These are phyloP conservation scores for Salvelinus namaycush DNA, from an alignment of 2,113 vertebrate species.

Conservation along the genomic window DNA sequence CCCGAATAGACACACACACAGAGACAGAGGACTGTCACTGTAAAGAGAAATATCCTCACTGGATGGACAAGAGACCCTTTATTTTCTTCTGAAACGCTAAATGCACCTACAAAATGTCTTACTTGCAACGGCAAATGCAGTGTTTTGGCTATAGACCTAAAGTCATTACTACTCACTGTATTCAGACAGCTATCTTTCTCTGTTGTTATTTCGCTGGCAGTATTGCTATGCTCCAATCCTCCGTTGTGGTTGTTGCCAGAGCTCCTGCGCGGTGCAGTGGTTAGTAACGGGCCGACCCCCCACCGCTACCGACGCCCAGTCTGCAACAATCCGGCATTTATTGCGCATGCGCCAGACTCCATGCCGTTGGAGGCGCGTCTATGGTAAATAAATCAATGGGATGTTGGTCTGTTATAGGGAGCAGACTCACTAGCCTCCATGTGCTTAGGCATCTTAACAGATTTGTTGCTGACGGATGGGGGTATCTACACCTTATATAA, in stretches of 20 bases:
- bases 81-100: not conserved
- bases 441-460: not conserved
- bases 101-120: not conserved
- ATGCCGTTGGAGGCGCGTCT: conserved; percentile 53
- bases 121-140: not conserved
- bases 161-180: conserved; percentile 60
- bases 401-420: conserved; percentile 43
- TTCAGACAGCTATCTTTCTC: conserved; percentile 31
- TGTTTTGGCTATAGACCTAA: not conserved
- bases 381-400: conserved; percentile 58
- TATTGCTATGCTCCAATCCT: conserved; percentile 45
- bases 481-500: too few species aligned
- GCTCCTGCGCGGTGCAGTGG: conserved; percentile 59
- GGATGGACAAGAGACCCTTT: conserved; percentile 39
- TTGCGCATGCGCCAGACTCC: conserved; percentile 68
- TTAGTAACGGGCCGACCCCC: conserved; percentile 67
- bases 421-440: conserved; percentile 46
- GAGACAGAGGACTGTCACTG: conserved; percentile 32
- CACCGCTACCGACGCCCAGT: conserved; percentile 33
- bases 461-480: not conserved
- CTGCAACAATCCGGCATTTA: conserved; percentile 54
- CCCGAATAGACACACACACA: conserved; percentile 15
- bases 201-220: conserved; percentile 54
- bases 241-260: conserved; percentile 51
- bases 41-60: conserved; percentile 45